Evolutionary conservation across 2,888 invertebrate species (phyloP).

Genomic region (Lochmaea crataegi): DNA sequence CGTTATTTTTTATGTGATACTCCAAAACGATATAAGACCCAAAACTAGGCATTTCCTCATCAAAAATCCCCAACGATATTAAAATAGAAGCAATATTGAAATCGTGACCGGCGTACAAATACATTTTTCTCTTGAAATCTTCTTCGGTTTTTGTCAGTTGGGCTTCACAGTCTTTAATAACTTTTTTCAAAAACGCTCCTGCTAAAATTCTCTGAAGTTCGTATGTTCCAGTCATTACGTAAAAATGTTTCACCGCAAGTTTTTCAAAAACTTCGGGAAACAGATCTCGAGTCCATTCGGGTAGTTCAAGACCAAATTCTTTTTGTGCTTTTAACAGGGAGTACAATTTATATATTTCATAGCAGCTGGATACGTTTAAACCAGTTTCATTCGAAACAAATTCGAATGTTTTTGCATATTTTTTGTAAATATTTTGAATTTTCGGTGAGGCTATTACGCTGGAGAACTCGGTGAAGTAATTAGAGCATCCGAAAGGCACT

Average conservation of each 20-base stretch:
- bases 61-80: neutral
- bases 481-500: neutral
- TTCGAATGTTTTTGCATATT: neutral
- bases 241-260: neutral
- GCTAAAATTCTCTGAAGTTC: neutral
- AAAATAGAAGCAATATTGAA: neutral
- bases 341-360: neutral
- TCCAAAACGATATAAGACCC: neutral
- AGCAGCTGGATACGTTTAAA: neutral
- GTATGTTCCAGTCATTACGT: neutral
- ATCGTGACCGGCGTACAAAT: neutral
- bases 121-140: neutral
- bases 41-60: neutral
- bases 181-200: neutral
- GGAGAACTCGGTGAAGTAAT: neutral
- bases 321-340: neutral
- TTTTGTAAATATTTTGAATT: neutral
- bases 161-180: neutral
- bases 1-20: neutral
- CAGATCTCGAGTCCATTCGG: neutral
- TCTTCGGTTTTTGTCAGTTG: neutral
- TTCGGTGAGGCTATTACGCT: neutral
- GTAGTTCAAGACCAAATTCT: neutral
- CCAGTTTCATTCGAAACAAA: neutral
- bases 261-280: neutral